Evolutionary conservation across 2,888 invertebrate species (phyloP).

Genomic region (Hypena proboscidalis): DNA sequence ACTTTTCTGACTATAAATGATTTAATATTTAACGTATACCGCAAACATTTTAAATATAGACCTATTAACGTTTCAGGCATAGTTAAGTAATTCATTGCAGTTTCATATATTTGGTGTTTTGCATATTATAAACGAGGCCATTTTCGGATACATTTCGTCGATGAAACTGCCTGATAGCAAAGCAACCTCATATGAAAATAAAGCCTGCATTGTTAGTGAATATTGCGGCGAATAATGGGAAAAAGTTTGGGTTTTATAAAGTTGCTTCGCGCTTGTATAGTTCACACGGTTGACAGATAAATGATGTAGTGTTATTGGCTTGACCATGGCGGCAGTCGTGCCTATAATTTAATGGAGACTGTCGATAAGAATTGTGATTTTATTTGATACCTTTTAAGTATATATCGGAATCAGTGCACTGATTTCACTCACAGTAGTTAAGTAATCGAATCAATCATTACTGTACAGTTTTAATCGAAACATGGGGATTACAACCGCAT

Average conservation of each 20-base stretch:
- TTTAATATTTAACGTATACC: slow-evolving; percentile 33
- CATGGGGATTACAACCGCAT: background rate
- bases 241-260: slow-evolving; percentile 33
- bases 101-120: slow-evolving; percentile 49
- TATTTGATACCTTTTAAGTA: too few relatives aligned
- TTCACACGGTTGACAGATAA: slow-evolving; percentile 32
- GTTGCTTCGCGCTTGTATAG: slow-evolving; percentile 29
- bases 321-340: background rate
- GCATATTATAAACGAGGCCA: slow-evolving; percentile 54
- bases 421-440: too few relatives aligned
- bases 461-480: too few relatives aligned
- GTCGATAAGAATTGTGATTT: too few relatives aligned
- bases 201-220: slow-evolving; percentile 41
- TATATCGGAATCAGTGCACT: too few relatives aligned
- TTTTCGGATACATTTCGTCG: slow-evolving; percentile 59
- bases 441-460: too few relatives aligned
- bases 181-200: slow-evolving; percentile 48
- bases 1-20: slow-evolving; percentile 33
- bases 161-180: slow-evolving; percentile 64
- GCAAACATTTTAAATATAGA: slow-evolving; percentile 30
- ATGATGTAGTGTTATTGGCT: slow-evolving; percentile 4
- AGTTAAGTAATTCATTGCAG: slow-evolving; percentile 48
- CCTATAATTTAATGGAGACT: too few relatives aligned
- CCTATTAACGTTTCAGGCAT: slow-evolving; percentile 36
- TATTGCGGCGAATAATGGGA: slow-evolving; percentile 41